Evolutionary conservation across 1,140 invertebrate species (phyloP), one percentile per base, ranked within the genome.

Genomic region (Neodiprion pinetum): DNA sequence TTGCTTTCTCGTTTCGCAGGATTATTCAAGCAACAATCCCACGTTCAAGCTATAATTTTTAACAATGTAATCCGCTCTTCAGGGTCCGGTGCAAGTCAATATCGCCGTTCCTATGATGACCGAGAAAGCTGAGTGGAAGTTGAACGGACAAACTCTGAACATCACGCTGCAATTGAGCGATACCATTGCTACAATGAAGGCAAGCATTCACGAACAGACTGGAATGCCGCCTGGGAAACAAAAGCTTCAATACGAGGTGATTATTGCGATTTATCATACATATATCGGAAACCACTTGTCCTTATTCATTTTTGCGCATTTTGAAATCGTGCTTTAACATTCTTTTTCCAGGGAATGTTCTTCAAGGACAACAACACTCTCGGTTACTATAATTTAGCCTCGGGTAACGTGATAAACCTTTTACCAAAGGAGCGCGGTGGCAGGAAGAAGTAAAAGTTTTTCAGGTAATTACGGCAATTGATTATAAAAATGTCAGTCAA

Each of bases 351-450:
- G 95, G 97, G 97, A 66, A 93, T 99, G 85, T 99, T 99, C 89
- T 97, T 99, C 88, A 99, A 99, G 87, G 98, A 99, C 89, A 97
- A 93, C 23, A 97, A 98, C 84, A 93, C 94, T 1, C 90, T 99
- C 84, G 98, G 96, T 0, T 99, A 95, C 90, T 99, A 99, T 89
- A 99, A 99, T 88, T 92, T 99, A 40, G 90, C 92, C 0, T 93
- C 94, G 10, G 95, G 94, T 67, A 94, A 93, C 12, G 89, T 93
- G n/a, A 92, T 99, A 65, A 94, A 96, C 80, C 90, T 99, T 53
- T 94, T 98, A 87, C 90, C 99, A 8, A 99, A 99, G 88, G 98
- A 99, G 89, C 92, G 98, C 89, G 98, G 98, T 87, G 98, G 98
- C 49, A 91, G 98, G 61, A 99, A 99, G 89, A 99, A 99, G 83